A percentile compares a stretch with the other conserved stretches of the same genome.
These are phyloP conservation scores for Chitala chitala DNA, from an alignment of 2,113 vertebrate genomes.

Conservation along the genomic window DNA sequence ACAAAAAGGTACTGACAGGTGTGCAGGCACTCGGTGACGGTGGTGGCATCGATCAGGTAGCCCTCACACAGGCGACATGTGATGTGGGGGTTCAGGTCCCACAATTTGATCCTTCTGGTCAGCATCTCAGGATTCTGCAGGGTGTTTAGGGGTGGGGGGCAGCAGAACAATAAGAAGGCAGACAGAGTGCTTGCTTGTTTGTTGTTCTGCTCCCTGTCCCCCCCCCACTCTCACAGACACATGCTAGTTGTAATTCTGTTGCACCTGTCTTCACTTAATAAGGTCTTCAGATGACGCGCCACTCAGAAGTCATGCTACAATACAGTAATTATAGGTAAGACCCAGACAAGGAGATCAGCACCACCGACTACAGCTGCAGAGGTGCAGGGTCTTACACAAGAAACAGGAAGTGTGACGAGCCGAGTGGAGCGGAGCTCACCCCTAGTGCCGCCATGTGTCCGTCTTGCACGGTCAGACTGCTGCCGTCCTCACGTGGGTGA, in stretches of 20 bases:
- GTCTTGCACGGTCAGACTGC: conserved; percentile 46
- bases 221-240: not conserved
- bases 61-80: conserved; percentile 96
- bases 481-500: conserved; percentile 49
- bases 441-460: conserved; percentile 64
- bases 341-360: not conserved
- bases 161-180: too few relatives aligned
- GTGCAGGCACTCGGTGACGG: conserved; percentile 97
- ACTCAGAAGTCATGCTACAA: not conserved
- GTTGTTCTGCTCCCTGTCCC: too few relatives aligned
- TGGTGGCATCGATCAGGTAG: conserved; percentile 97
- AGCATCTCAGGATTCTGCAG: conserved; percentile 93
- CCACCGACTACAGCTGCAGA: not conserved
- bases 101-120: conserved; percentile 97
- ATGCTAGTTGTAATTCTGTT: too few relatives aligned
- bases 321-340: not conserved
- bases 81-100: conserved; percentile 99
- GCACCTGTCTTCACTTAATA: not conserved
- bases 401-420: not conserved
- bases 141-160: too few relatives aligned
- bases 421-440: conserved; percentile 40
- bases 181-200: not conserved
- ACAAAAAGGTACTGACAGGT: conserved; percentile 74
- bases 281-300: not conserved
- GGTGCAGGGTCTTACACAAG: not conserved